Conservation (phyloP, 2,888 invertebrate species). For the Xiphydria camelus region DNA sequence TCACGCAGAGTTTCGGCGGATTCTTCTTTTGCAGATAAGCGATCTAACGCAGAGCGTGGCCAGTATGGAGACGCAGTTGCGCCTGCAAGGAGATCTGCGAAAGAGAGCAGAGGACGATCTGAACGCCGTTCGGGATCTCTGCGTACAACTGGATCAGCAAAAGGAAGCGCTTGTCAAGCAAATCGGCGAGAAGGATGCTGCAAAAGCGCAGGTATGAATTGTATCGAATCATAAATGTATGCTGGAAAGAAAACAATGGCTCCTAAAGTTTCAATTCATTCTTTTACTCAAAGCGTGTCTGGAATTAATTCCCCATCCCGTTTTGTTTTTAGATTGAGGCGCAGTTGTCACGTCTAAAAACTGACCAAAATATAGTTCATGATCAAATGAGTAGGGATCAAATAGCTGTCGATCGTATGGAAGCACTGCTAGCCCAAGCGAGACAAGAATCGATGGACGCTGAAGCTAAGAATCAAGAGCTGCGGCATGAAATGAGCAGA, state of each 20-base stretch:
- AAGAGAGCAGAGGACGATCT: conserved; percentile 67
- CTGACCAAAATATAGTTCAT: conserved; percentile 57
- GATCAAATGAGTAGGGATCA: conserved; percentile 58
- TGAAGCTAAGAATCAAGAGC: conserved; percentile 67
- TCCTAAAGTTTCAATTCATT: too few species aligned
- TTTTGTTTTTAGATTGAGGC: conserved; percentile 33
- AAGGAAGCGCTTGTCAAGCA: conserved; percentile 67
- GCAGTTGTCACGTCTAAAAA: conserved; percentile 59
- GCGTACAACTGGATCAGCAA: conserved; percentile 68
- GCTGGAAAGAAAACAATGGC: too few species aligned
- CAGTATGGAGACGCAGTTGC: conserved; percentile 68
- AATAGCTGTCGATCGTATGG: conserved; percentile 61
- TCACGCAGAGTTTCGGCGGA: too few species aligned
- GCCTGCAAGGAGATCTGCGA: conserved; percentile 64
- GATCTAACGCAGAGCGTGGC: conserved; percentile 60
- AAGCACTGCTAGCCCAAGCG: conserved; percentile 62
- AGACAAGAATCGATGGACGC: conserved; percentile 67
- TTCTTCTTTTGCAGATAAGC: conserved; percentile 53
- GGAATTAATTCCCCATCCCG: not conserved
- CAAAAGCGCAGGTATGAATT: conserved; percentile 54
- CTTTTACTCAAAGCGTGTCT: conserved; percentile 7
- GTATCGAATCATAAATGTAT: conserved; percentile 2
- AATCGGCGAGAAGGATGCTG: conserved; percentile 59
- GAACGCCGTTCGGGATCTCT: conserved; percentile 64
- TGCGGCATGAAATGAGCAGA: conserved; percentile 65